Base-by-base conservation (phyloP, 1,140 invertebrate species). In the Rhyacophila brunnea region DNA sequence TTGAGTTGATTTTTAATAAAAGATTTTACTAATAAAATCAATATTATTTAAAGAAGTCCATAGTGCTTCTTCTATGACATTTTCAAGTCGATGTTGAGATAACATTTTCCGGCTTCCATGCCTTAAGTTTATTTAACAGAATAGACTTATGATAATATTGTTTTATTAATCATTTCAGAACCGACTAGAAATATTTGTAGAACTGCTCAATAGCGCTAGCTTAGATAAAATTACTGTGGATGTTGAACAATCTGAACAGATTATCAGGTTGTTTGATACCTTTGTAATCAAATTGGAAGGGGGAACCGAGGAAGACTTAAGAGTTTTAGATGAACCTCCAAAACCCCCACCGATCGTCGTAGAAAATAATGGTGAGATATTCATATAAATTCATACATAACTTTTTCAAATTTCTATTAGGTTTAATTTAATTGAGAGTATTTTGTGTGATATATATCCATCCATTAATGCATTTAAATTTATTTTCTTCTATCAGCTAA, bases 211-310 rank as follows among this genome's bases (percentile, higher is more conserved):
- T 1, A 81, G 80, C 36, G 86, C 82, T 1, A 84, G 86, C 55
- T 81, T 98, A 44, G 87, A 91, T 34, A 84, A 83, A 59, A 85
- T 95, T 1, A 83, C 85, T 4, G 83, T 99, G 0, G 97, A 99
- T 73, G 87, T 89, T 9, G 89, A 92, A 46, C 90, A 96, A 71
- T 85, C 90, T 0, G 93, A 96, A 48, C 82, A 87, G 28, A 78
- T 99, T 19, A 83, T 98, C 9, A 87, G 90, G 66, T 79, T 99
- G 3, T 79, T 99, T 32, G 97, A 99, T 77, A 91, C 94, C 61
- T 95, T 95, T 35, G 96, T 99, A 1, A 96, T 99, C 58, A 92
- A 95, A 72, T 78, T 99, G 11, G 97, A 99, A 81, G 96, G 95
- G 42, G 97, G 97, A 2, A 90, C 87, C n/a, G 96, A 99, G 62